Percentiles rank a stretch among this genome's conserved stretches.
Conservation (phyloP, 2,113 vertebrate species). For the Halcyon malimbica region DNA sequence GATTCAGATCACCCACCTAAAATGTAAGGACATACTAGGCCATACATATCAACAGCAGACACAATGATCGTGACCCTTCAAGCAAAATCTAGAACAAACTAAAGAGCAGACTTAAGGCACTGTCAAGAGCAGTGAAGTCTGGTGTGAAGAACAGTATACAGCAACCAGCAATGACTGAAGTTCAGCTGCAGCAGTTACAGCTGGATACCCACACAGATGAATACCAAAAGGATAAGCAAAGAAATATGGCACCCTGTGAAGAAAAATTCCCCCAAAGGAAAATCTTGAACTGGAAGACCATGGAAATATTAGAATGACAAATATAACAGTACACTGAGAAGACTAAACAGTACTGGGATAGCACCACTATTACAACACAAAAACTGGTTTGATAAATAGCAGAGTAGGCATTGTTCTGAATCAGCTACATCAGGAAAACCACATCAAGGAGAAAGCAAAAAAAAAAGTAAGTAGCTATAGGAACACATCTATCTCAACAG, state of each 20-base stretch:
- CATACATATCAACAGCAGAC: neutral
- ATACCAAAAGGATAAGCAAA: neutral
- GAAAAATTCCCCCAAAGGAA: neutral
- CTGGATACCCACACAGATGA: neutral
- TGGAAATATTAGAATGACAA: neutral
- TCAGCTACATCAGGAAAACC: neutral
- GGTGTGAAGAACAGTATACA: neutral
- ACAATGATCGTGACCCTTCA: rapidly evolving
- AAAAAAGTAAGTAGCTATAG: neutral
- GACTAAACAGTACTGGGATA: neutral
- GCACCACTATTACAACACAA: neutral
- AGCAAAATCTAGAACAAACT: neutral
- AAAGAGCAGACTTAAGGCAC: neutral
- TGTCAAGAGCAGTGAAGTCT: neutral
- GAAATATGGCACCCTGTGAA: neutral
- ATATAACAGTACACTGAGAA: neutral
- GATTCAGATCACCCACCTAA: neutral
- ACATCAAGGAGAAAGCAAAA: neutral
- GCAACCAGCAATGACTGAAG: neutral
- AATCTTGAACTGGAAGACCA: neutral
- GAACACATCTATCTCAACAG: neutral
- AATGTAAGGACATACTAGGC: neutral
- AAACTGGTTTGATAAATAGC: neutral
- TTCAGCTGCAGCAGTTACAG: neutral
- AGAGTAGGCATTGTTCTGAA: neutral